These are phyloP conservation scores for Sialia sialis DNA, from an alignment of 2,113 vertebrate genomes.

Conservation along the genomic window DNA sequence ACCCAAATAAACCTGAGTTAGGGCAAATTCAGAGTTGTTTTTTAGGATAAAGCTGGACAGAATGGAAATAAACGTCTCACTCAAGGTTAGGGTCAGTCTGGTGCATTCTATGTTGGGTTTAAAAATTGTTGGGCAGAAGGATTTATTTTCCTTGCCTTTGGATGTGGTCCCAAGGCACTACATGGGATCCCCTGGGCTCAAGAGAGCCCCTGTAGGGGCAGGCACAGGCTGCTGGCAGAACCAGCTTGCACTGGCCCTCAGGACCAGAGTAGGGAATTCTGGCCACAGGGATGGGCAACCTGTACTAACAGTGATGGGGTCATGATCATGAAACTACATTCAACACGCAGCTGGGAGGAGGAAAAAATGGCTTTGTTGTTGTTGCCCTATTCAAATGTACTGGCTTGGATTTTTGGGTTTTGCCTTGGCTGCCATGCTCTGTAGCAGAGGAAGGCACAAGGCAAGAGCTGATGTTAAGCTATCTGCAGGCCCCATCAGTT, in stretches of 20 bases:
- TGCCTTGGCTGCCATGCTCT: not conserved
- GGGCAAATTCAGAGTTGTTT: not conserved
- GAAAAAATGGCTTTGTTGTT: not conserved
- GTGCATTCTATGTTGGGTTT: not conserved
- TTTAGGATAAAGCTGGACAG: not conserved
- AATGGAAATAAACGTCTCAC: not conserved
- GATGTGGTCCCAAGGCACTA: not conserved
- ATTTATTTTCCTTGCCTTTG: not conserved
- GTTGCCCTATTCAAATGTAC: not conserved
- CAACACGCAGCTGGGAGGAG: not conserved
- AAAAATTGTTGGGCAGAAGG: fast-evolving
- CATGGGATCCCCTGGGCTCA: not conserved
- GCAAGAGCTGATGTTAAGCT: not conserved
- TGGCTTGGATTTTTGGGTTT: not conserved
- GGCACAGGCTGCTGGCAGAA: not conserved
- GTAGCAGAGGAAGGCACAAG: not conserved
- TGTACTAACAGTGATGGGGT: not conserved
- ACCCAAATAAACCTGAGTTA: not conserved
- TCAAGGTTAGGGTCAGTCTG: not conserved
- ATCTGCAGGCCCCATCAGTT: not conserved
- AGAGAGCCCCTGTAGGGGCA: not conserved
- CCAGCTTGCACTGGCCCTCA: fast-evolving
- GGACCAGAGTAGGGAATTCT: not conserved
- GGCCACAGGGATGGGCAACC: fast-evolving
- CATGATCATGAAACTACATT: not conserved